Conservation (phyloP, 1,140 invertebrate species). For the Drosophila punjabiensis region DNA sequence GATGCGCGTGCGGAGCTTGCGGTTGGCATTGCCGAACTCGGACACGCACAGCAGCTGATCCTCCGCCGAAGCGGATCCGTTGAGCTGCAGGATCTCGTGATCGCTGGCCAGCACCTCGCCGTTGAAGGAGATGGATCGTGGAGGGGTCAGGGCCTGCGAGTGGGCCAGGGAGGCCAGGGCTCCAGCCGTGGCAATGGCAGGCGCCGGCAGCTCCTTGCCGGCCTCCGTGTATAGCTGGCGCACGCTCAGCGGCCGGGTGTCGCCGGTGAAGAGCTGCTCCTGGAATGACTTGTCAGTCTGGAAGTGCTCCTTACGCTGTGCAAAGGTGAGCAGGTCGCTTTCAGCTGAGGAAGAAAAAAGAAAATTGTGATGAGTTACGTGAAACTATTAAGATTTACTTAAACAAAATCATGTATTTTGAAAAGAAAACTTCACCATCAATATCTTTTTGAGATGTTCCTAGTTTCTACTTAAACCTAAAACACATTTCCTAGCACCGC, state of each 20-base stretch:
- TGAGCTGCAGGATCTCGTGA: constrained; percentile 50
- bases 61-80: constrained; percentile 46
- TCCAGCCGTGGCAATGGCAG: constrained; percentile 39
- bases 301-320: constrained; percentile 91
- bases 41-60: constrained; percentile 91
- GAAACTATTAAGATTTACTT: not conserved
- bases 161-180: constrained; percentile 73
- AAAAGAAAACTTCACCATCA: not conserved
- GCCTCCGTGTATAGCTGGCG: constrained; percentile 91
- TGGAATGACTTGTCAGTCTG: constrained; percentile 88
- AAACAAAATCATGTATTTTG: not conserved
- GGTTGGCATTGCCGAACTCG: constrained; percentile 89
- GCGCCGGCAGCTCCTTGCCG: constrained; percentile 86
- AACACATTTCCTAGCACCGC: no score
- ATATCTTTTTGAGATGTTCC: not conserved
- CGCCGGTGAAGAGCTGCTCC: constrained; percentile 89
- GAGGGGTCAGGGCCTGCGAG: constrained; percentile 47
- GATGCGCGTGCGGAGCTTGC: constrained; percentile 89
- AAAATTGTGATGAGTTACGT: not conserved
- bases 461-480: not conserved
- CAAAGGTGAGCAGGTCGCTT: constrained; percentile 93
- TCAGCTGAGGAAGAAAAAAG: constrained; percentile 88
- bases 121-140: constrained; percentile 69
- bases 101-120: constrained; percentile 84
- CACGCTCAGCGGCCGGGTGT: constrained; percentile 87